phyloP scores from a whole-genome alignment of 2,888 invertebrate genomes.

The Pseudolycoriella hygida region DNA sequence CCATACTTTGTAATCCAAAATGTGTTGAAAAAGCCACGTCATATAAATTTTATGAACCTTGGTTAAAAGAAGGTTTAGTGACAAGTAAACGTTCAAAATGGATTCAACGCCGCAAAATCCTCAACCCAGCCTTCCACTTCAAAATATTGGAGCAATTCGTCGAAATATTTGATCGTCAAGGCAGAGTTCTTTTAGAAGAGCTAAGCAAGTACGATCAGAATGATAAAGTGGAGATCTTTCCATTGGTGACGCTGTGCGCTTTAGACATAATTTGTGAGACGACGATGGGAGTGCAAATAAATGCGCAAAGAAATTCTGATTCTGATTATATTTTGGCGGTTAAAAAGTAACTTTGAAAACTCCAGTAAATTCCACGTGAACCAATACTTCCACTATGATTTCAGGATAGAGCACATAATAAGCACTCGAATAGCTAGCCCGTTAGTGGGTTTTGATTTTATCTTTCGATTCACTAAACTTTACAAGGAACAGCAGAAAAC shows the following conservation, averaged over 20 bases:
- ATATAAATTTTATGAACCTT: conserved; percentile 30
- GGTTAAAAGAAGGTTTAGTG: conserved; percentile 38
- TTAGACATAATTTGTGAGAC: conserved; percentile 39
- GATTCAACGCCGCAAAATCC: conserved; percentile 30
- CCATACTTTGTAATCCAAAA: conserved; percentile 14
- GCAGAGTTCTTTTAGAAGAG: conserved; percentile 35
- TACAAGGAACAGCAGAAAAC: conserved; percentile 36
- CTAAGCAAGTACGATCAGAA: conserved; percentile 26
- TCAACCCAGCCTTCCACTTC: conserved; percentile 69
- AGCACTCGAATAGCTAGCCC: conserved; percentile 27
- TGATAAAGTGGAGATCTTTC: conserved; percentile 37
- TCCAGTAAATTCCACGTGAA: not conserved
- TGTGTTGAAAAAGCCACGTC: conserved; percentile 36
- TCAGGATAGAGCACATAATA: conserved; percentile 22
- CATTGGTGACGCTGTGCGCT: conserved; percentile 38
- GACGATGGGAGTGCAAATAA: conserved; percentile 43
- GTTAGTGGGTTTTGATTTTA: conserved; percentile 21
- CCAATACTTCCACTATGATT: not conserved
- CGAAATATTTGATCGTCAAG: conserved; percentile 47
- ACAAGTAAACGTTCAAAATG: conserved; percentile 21
- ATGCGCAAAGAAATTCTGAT: conserved; percentile 49
- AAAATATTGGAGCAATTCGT: conserved; percentile 55
- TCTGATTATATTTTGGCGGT: conserved; percentile 60
- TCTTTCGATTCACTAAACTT: conserved; percentile 13
- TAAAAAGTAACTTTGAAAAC: conserved; percentile 32